Evolutionary conservation across 2,797 vertebrate species (phyloP).

Genomic region (Rhodeus uyekii): DNA sequence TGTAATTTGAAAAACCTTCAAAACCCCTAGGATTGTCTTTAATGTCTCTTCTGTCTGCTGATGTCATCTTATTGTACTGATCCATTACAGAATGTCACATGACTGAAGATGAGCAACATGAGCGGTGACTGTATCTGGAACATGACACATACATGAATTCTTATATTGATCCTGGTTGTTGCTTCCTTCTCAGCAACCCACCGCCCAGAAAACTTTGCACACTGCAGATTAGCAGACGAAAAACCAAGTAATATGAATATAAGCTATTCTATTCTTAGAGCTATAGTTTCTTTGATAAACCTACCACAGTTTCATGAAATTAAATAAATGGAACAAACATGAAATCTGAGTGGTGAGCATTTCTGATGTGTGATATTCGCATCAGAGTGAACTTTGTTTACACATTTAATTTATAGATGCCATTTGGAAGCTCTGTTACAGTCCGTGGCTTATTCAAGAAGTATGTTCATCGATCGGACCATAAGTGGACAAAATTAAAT

Average conservation of each 20-base stretch:
- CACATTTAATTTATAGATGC: constrained; percentile 35
- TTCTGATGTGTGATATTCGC: neutral
- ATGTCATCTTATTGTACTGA: constrained; percentile 3
- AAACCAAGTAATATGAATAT: neutral
- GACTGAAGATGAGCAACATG: neutral
- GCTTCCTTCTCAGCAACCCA: neutral
- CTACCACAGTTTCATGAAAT: neutral
- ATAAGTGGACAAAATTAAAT: too few relatives aligned
- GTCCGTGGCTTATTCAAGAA: constrained; percentile 30
- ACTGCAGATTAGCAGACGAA: neutral
- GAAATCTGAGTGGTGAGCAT: neutral
- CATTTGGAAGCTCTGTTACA: constrained; percentile 35
- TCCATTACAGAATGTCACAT: neutral
- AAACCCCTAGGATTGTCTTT: neutral
- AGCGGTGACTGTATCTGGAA: constrained; percentile 1
- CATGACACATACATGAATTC: constrained; percentile 7
- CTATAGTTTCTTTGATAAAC: neutral
- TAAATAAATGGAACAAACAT: neutral
- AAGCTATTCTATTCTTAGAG: neutral
- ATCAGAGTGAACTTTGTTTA: constrained; percentile 12
- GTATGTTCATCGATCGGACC: too few relatives aligned
- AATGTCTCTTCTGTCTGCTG: neutral
- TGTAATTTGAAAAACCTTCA: neutral
- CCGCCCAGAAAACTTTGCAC: neutral
- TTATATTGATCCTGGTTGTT: neutral